Base-by-base conservation (phyloP, 2,888 invertebrate genomes). In the Chirona hameri region DNA sequence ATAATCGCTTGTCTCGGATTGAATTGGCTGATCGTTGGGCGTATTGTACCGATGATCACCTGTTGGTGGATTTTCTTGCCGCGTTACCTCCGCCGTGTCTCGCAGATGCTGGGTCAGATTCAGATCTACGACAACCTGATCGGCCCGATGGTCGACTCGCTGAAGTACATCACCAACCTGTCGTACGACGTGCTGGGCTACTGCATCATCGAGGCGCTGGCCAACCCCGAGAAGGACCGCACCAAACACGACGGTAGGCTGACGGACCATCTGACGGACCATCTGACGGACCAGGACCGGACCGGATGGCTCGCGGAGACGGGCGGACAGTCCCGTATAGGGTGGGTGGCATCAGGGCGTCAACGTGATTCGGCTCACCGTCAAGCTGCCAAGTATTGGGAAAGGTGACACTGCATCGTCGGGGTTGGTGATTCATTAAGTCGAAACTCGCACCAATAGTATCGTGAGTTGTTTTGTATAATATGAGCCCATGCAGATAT, bases 171-270 rank as follows among this genome's bases (percentile, higher is more conserved):
- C 87, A 98, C 98, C 31, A 93, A 93, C 83, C 90, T 99, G 83
- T 98, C 98, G 0, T 96, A 98, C 88, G 99, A 99, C 88, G 95
- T 99, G 85, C 91, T 99, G 86, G 95, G 97, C 39, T 99, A 94
- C 89, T 98, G 98, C 88, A 90, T 99, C 83, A 93, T 99, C 83
- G 98, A 99, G 88, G 95, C 97, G 24, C 90, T 99, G 85, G 93
- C 95, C 3, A 88, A 92, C 86, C 94, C 95, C 2, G 90, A 90
- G 72, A 90, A 90, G 85, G 89, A 90, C 84, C 90, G 94, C 81
- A 93, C 95, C 85, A 96, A 96, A 86, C 93, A 94, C 85, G 95
- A 96, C 87, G 96, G 84, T 85, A 29, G 48, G 84, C 60, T n/a
- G n/a, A 39, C 60, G 21, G 60, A n/a, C n/a, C 21, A 39, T 2